Base-by-base conservation (phyloP, 1,140 invertebrate species). In the Asbolus verrucosus region DNA sequence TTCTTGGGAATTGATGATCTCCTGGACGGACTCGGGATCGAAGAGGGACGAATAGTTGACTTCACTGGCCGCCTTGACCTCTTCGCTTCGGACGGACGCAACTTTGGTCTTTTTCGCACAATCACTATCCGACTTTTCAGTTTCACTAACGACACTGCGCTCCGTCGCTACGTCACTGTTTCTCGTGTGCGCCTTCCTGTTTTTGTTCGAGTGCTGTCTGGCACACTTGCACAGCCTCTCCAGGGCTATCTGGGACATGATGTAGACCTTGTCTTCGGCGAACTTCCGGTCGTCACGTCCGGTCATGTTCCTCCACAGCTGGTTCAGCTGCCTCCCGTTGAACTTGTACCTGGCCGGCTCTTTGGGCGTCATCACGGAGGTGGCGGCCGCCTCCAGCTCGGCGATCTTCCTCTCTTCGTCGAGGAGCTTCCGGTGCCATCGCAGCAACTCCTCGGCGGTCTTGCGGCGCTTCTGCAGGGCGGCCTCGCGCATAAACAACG, bases 401-500 rank as follows among this genome's bases (percentile, higher is more conserved):
- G 71, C 69, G 36, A 82, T 80, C 39, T 76, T 73, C 30, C 73
- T 70, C 77, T 82, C 81, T 76, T 82, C 81, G 36, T 78, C 76
- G 33, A 79, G 43, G 18, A 82, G 71, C 61, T 76, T 75, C 46
- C 79, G 75, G 71, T 82, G 80, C 78, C 79, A 81, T 79, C 78
- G 69, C 61, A 82, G 50, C 19, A 82, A 62, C 15, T 80, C 80
- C 71, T 81, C 78, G 11, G 76, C 81, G 15, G 75, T 75, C 66
- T 78, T 78, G 60, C 75, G 69, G 24, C 81, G 74, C 65, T 80
- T 78, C 38, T 79, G 70, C 18, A 82, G 69, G 3, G 76, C 79
- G n/a, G 67, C 73, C 72, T 82, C 79, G 67, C 78, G 70, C 75
- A 78, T 77, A 72, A 79, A 77, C 59, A 82, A 69, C 19, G 73